Evolutionary conservation across 2,888 invertebrate species (phyloP), one percentile per base, ranked within the genome.

Genomic region (Metellina segmentata): DNA sequence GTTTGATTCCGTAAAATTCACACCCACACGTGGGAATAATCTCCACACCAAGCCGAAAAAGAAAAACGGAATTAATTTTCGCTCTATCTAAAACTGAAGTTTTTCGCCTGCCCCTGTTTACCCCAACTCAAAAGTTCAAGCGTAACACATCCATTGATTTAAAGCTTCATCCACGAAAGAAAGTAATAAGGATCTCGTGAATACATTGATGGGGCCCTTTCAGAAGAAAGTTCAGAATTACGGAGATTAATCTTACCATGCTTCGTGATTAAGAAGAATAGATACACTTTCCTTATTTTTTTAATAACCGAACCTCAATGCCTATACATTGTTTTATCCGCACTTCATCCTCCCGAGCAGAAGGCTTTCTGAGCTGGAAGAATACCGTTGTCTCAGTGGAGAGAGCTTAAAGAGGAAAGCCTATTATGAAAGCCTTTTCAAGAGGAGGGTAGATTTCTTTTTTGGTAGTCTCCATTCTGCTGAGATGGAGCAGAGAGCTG

Each of bases 211-310:
- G 34, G n/a, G 79, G 34, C 16, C 11, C 79, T 78, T 78, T 16
- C 11, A 13, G 20, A 34, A 49, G 49, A 79, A 79, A 79, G 34
- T 61, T 48, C 49, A 34, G 11, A 9, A 5, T 61, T 11, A 11
- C 11, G 16, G 8, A 61, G 79, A 79, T 61, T 61, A 79, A 79
- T 79, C 61, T 61, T 13, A 2, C 34, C 61, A 11, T 34, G 53
- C 53, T 8, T 79, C 34, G 79, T 61, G 79, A 79, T 79, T 79
- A 61, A 13, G 13, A 79, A 79, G 61, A 79, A 61, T 9, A 20
- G 78, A 79, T 79, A 8, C 19, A 79, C 20, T 79, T 34, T 61
- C 79, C 61, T 61, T 61, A 6, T 61, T 61, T 61, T 34, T 19
- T 20, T 79, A 34, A 34, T 34, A 79, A 79, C 11, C 34, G 61